Conservation (phyloP, 2,888 invertebrate species). For the Cryptosula pallasiana region DNA sequence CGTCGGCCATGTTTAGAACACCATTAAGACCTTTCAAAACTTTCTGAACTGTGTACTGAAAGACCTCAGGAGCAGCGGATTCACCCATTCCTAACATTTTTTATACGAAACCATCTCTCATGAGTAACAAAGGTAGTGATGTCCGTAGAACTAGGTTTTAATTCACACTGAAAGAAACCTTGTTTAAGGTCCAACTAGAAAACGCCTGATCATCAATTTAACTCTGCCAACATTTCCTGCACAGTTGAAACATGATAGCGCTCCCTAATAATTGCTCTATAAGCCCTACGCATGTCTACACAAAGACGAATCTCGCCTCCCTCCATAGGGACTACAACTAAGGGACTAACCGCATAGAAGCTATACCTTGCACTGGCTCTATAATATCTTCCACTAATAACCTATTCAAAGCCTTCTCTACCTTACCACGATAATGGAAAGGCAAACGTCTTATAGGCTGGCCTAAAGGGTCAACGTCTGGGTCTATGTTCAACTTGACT, state of each 20-base stretch:
- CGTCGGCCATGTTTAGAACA: constrained; percentile 13
- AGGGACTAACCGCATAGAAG: constrained; percentile 16
- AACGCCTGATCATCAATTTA: background rate
- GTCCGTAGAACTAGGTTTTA: background rate
- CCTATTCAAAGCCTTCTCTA: background rate
- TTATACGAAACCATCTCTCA: background rate
- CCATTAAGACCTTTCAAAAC: background rate
- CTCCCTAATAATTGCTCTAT: constrained; percentile 7
- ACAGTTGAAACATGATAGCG: background rate
- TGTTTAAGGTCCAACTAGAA: background rate
- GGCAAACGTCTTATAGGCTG: background rate
- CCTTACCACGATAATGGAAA: background rate
- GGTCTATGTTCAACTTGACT: constrained; percentile 1
- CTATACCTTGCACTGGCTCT: constrained; percentile 11
- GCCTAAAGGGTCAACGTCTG: background rate
- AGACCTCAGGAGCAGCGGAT: constrained; percentile 6
- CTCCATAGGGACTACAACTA: constrained; percentile 15
- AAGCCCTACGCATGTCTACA: constrained; percentile 12
- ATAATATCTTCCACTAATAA: constrained; percentile 19
- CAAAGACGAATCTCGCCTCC: background rate
- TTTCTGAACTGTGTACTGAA: constrained; percentile 6
- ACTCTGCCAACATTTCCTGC: constrained; percentile 1
- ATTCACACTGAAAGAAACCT: constrained; percentile 3
- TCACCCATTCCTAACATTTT: background rate
- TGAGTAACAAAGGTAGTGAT: background rate